Evolutionary conservation across 1,140 invertebrate genomes (phyloP).

Genomic region (Asobara japonica): DNA sequence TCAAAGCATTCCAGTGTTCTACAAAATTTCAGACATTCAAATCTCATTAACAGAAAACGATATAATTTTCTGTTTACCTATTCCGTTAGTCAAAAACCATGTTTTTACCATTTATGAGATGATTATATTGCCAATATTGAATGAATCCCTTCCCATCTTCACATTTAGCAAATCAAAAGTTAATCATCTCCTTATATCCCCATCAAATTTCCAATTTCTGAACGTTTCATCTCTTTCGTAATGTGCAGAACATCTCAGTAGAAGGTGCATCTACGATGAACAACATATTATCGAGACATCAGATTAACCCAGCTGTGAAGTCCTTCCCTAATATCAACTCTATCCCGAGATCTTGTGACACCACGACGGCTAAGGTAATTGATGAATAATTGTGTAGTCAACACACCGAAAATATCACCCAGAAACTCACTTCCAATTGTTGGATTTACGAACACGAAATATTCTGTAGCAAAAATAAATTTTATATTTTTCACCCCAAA

Average conservation of each 20-base stretch:
- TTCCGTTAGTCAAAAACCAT: no score
- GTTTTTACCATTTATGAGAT: no score
- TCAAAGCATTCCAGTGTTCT: no score
- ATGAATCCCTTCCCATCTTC: no score
- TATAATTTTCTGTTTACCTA: no score
- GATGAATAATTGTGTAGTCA: slow-evolving; percentile 23
- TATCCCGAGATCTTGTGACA: slow-evolving; percentile 4
- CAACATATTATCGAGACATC: background rate
- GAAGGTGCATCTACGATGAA: slow-evolving; percentile 8
- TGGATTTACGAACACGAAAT: no score
- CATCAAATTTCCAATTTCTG: slow-evolving; percentile 23
- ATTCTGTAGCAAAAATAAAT: no score
- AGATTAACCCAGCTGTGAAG: background rate
- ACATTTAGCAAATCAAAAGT: no score
- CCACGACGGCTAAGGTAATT: slow-evolving; percentile 12
- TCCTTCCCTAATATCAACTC: background rate
- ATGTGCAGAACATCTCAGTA: slow-evolving; percentile 5
- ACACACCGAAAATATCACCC: background rate
- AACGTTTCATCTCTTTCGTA: slow-evolving; percentile 21
- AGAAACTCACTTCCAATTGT: background rate
- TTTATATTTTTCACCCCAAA: no score
- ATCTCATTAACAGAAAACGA: no score
- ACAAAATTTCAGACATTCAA: no score
- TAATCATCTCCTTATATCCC: slow-evolving; percentile 24
- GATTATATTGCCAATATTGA: no score